Percentiles rank a stretch among this genome's conserved stretches.
Evolutionary conservation across 1,140 invertebrate genomes (phyloP).

Genomic region (Cydia pomonella): DNA sequence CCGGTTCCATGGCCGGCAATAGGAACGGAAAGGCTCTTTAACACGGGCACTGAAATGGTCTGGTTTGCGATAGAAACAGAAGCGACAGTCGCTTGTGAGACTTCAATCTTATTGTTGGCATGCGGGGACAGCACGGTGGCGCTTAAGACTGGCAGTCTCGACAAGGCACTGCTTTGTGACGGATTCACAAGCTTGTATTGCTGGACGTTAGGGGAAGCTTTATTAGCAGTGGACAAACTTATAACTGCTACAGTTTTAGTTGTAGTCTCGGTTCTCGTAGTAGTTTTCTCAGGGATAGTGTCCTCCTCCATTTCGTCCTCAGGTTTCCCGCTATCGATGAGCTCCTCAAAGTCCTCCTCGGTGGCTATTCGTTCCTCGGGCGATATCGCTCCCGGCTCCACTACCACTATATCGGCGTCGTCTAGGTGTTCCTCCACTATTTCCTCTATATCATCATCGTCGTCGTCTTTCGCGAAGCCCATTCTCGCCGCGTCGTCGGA

Average conservation of each 20-base stretch:
- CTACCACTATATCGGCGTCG: constrained; percentile 83
- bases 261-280: constrained; percentile 72
- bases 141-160: constrained; percentile 69
- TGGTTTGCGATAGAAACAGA: constrained; percentile 83
- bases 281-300: constrained; percentile 51
- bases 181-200: constrained; percentile 77
- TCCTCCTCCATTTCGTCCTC: constrained; percentile 76
- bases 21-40: constrained; percentile 79
- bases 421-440: constrained; percentile 78
- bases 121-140: constrained; percentile 72
- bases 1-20: constrained; percentile 59
- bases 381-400: constrained; percentile 82
- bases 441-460: constrained; percentile 75
- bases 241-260: constrained; percentile 80
- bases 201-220: constrained; percentile 62
- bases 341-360: constrained; percentile 83
- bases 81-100: constrained; percentile 77
- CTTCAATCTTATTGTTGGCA: constrained; percentile 77
- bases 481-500: constrained; percentile 83
- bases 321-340: constrained; percentile 81
- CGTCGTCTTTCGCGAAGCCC: constrained; percentile 51
- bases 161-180: constrained; percentile 57
- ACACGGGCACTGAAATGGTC: constrained; percentile 82
- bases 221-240: constrained; percentile 71
- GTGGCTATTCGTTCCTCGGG: constrained; percentile 83